Base-by-base conservation (phyloP, 2,888 invertebrate species). In the Bellardia pandia region DNA sequence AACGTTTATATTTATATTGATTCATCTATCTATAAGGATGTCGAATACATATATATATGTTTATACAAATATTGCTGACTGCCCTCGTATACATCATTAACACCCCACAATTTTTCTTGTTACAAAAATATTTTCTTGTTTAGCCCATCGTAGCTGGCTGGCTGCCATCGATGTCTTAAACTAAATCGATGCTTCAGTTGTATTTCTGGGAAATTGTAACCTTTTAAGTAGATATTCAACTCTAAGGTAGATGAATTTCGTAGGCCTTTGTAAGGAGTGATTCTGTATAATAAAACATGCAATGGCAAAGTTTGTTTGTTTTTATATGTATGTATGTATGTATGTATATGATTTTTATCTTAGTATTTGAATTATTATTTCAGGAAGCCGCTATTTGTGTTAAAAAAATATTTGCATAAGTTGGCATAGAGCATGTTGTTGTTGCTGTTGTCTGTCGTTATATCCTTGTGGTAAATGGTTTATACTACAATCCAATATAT, bases 371-470 rank as follows among this genome's bases (percentile, higher is more conserved):
- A 91, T 92, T 92, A 91, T 92, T 92, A 92, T 92, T 92, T 92
- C 92, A 92, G 92, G 92, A 92, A 92, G 92, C 91, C 91, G 91
- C 92, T 92, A 92, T 92, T 92, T 92, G 92, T 91, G 91, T 91
- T 88, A 88, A 88, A 88, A 88, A 88, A 88, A 88, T 91, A 91
- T 92, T 91, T 91, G 90, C 91, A 91, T 91, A 87, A 85, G 62
- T 85, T 78, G 74, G 13, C 45, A 64, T 64, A 77, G 72, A 58
- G 71, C 72, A 64, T 58, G 58, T 58, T 75, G 40, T 45, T 71
- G 66, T 66, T 81, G 30, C 62, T 74, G 64, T 68, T 68, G 53
- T 58, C 37, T 68, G 53, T 58, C 37, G 37, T 37, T 72, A 68
- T 86, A 56, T 30, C 16, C 64, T 71, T 71, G 74, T 62, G 51